Base-by-base conservation (phyloP, 1,140 invertebrate species). In the Drosophila pruinosa region DNA sequence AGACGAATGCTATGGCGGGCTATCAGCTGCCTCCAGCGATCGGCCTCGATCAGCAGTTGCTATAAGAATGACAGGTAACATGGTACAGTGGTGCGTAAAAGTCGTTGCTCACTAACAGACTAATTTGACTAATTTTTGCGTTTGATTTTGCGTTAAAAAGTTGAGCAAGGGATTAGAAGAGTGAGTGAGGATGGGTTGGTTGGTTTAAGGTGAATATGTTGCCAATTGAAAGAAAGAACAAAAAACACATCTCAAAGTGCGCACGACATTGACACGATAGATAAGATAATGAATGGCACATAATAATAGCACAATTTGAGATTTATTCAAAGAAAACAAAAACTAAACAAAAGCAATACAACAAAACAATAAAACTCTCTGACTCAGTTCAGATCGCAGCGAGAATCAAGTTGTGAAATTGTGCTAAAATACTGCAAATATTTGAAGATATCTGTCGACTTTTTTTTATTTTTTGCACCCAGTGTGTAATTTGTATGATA, bases 21-120 rank as follows among this genome's bases (percentile, higher is more conserved):
- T 56, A 91, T 81, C 21, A 91, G 81, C 21, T 75, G 78, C 39
- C 89, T 85, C 90, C 90, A 91, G 63, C 89, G 90, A 72, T 89
- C 90, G 62, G 78, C 78, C 57, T 91, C 89, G 63, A 83, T 89
- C 80, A 90, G 86, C 74, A 89, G 78, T 89, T 81, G 77, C 89
- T 91, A 91, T 88, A 86, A 85, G 26, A 85, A 86, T 62, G 57
- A 74, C 65, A 79, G 71, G 41, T 68, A 85, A 85, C 41, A 76
- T 64, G 31, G 31, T 34, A 71, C 75, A 67, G 68, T 72, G 75
- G 79, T 82, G 89, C 74, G 79, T 75, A 62, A 72, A 64, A 63
- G 57, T 77, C 73, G 74, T 59, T 45, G 45, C 21, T 47, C 73
- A 69, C 15, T 72, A 38, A 59, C 31, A 38, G 36, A n/a, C 31